Conservation (phyloP, 2,888 invertebrate genomes). For the Meiosimyza decipiens region DNA sequence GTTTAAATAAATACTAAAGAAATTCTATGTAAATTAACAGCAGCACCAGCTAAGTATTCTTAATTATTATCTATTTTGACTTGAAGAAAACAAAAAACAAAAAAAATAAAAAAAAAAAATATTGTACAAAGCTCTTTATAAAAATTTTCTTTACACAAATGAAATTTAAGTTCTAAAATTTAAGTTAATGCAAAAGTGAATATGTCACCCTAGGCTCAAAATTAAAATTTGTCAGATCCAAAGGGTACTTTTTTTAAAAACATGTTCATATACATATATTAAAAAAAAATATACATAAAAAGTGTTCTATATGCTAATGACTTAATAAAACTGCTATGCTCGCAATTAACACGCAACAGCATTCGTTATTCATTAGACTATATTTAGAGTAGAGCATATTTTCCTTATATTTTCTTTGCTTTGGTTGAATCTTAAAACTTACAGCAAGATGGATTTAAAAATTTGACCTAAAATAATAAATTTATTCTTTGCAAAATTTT, state of each 20-base stretch:
- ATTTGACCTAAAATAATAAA: no score
- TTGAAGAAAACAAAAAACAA: background rate
- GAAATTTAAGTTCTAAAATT: background rate
- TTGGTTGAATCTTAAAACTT: no score
- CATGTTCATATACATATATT: slow-evolving; percentile 26
- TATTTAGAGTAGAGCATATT: no score
- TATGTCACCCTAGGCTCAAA: background rate
- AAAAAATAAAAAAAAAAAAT: background rate
- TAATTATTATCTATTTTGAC: background rate
- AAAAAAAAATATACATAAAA: slow-evolving; percentile 27
- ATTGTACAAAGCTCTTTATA: slow-evolving; percentile 19
- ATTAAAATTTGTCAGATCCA: slow-evolving; percentile 1
- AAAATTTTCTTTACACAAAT: background rate
- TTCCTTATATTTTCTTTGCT: no score
- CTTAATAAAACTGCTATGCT: slow-evolving; percentile 15
- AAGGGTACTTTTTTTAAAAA: slow-evolving; percentile 6
- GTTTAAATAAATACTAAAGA: background rate
- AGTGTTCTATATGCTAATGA: no score
- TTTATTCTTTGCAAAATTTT: no score
- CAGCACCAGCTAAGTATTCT: slow-evolving; percentile 4
- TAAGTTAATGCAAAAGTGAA: no score
- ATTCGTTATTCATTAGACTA: background rate
- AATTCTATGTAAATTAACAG: background rate
- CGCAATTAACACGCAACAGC: background rate
- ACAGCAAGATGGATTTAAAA: no score